Evolutionary conservation across 2,797 vertebrate species (phyloP).

Genomic region (Syndactyla subalaris): DNA sequence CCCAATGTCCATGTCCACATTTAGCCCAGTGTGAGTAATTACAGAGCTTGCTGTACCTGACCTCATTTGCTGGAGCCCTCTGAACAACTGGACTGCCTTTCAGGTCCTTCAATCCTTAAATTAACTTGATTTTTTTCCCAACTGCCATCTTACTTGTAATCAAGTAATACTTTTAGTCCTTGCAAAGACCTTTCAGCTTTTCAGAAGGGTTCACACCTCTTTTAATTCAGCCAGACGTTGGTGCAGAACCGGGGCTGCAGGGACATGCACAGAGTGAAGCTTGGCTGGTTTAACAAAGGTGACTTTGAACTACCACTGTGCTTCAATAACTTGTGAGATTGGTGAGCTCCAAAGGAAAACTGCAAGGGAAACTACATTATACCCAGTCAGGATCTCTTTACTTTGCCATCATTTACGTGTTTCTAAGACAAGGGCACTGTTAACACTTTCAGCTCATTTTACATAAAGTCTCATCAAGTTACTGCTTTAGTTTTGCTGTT

Average conservation of each 20-base stretch:
- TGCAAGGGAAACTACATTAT: neutral
- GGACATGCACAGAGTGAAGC: neutral
- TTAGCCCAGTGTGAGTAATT: neutral
- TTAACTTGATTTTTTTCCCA: neutral
- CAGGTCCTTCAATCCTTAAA: neutral
- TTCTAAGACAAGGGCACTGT: neutral
- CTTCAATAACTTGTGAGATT: neutral
- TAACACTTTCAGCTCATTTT: neutral
- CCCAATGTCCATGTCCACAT: neutral
- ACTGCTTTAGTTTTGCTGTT: neutral
- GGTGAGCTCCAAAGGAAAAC: neutral
- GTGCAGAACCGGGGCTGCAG: slow-evolving; percentile 11
- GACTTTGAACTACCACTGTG: slow-evolving; percentile 27
- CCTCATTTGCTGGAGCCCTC: neutral
- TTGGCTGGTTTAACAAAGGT: slow-evolving; percentile 13
- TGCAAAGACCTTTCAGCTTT: slow-evolving; percentile 22
- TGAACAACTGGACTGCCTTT: neutral
- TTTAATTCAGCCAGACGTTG: neutral
- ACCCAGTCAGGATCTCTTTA: neutral
- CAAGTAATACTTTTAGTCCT: neutral
- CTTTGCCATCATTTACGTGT: neutral
- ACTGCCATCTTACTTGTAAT: neutral
- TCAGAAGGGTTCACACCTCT: neutral
- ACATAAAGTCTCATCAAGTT: neutral
- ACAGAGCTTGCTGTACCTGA: neutral